These are phyloP conservation scores for Antedon bifida DNA, from an alignment of 35 echinoderm and acorn worm species.

Conservation along the genomic window DNA sequence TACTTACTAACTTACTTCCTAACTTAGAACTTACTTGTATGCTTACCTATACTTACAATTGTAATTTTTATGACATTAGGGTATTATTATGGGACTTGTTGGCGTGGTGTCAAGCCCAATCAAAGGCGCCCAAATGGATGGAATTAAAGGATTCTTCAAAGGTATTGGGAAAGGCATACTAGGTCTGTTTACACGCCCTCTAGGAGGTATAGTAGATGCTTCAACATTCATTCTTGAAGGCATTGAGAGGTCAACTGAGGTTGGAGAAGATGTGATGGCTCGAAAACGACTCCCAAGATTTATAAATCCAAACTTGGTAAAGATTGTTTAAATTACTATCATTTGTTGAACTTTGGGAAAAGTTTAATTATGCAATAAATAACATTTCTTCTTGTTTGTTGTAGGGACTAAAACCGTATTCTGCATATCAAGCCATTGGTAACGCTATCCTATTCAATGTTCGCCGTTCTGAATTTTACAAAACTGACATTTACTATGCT, in stretches of 20 bases:
- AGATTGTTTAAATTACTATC: neutral
- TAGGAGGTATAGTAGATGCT: constrained; percentile 65
- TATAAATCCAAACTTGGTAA: constrained; percentile 69
- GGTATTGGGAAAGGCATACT: constrained; percentile 79
- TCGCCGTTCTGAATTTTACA: constrained; percentile 40
- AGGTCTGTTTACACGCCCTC: constrained; percentile 65
- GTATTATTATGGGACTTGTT: constrained; percentile 66
- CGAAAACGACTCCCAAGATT: constrained; percentile 69
- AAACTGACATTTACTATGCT: constrained; percentile 90
- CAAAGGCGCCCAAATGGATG: constrained; percentile 72
- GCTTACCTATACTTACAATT: too few relatives aligned
- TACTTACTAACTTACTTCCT: too few relatives aligned
- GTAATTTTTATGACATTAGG: constrained; percentile 18
- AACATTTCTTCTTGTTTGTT: constrained; percentile 4
- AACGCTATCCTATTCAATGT: constrained; percentile 81
- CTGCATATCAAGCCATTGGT: constrained; percentile 69
- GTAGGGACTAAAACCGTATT: constrained; percentile 73
- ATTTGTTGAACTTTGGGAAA: neutral
- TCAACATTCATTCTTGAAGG: constrained; percentile 84
- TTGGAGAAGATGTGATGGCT: constrained; percentile 52
- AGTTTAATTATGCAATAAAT: too few relatives aligned
- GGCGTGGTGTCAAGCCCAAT: constrained; percentile 69
- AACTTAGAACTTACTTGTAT: too few relatives aligned
- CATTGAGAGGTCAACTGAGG: constrained; percentile 78
- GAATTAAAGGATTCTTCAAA: constrained; percentile 96